These are phyloP conservation scores for Heterochromis multidens DNA, from an alignment of 2,113 vertebrate genomes.

Conservation along the genomic window DNA sequence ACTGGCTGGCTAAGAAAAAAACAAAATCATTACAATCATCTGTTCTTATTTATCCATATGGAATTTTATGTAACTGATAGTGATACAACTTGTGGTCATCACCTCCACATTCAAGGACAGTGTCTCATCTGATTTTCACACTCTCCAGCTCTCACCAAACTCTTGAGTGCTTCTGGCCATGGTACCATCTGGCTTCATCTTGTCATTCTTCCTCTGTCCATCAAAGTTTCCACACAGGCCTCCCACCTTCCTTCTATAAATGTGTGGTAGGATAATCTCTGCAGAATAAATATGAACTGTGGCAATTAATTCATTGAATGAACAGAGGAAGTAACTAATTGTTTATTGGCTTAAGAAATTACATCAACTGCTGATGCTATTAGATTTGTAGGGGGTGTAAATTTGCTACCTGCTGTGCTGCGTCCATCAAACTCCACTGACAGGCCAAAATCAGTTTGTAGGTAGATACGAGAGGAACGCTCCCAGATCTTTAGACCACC, in stretches of 20 bases:
- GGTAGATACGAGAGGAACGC: constrained; percentile 64
- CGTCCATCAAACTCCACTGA: constrained; percentile 74
- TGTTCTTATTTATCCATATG: background rate
- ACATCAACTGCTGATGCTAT: background rate
- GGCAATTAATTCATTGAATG: background rate
- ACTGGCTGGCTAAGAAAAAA: background rate
- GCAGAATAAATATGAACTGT: background rate
- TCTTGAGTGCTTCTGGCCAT: constrained; percentile 47
- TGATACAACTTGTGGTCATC: background rate
- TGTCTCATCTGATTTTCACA: constrained; percentile 21
- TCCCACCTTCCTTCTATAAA: constrained; percentile 71
- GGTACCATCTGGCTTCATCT: constrained; percentile 72
- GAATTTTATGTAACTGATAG: background rate
- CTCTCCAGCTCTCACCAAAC: constrained; percentile 84
- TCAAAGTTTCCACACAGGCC: constrained; percentile 85
- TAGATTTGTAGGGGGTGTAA: background rate
- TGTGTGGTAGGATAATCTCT: constrained; percentile 78
- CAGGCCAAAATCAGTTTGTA: constrained; percentile 87
- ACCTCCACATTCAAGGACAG: background rate
- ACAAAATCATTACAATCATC: background rate
- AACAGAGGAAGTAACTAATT: background rate
- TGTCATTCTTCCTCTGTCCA: constrained; percentile 70
- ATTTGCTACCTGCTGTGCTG: constrained; percentile 74
- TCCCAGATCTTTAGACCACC: constrained; percentile 74
- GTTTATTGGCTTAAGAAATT: background rate